Percentiles rank a stretch among this genome's conserved stretches.
These are phyloP conservation scores for Oreochromis spilurus DNA, from an alignment of 2,113 vertebrate species.

Conservation along the genomic window DNA sequence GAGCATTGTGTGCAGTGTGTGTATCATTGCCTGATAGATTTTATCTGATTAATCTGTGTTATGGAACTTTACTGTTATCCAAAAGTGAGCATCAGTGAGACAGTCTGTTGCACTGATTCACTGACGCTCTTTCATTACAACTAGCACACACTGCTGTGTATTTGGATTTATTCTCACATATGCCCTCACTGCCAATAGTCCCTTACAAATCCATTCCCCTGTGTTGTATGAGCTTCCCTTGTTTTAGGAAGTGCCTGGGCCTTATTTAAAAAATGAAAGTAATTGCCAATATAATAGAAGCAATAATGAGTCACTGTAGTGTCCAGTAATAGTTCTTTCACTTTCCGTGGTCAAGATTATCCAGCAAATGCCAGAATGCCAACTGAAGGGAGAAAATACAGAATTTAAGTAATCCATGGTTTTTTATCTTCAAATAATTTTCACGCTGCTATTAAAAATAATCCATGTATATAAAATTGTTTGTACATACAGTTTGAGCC, in stretches of 20 bases:
- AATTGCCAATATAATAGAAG: neutral
- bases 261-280: neutral
- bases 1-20: neutral
- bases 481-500: neutral
- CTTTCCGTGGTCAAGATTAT: neutral
- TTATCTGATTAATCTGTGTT: neutral
- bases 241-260: neutral
- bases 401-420: neutral
- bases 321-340: neutral
- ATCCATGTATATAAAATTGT: neutral
- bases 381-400: neutral
- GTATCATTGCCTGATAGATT: neutral
- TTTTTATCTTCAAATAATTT: neutral
- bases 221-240: neutral
- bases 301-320: neutral
- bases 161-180: neutral
- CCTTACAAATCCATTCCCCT: neutral
- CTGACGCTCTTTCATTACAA: neutral
- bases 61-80: neutral
- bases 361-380: neutral
- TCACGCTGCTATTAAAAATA: neutral
- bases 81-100: neutral
- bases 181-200: neutral
- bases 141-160: neutral
- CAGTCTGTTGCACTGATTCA: neutral